Evolutionary conservation across 2,888 invertebrate genomes (phyloP).

Genomic region (Protonemura montana): DNA sequence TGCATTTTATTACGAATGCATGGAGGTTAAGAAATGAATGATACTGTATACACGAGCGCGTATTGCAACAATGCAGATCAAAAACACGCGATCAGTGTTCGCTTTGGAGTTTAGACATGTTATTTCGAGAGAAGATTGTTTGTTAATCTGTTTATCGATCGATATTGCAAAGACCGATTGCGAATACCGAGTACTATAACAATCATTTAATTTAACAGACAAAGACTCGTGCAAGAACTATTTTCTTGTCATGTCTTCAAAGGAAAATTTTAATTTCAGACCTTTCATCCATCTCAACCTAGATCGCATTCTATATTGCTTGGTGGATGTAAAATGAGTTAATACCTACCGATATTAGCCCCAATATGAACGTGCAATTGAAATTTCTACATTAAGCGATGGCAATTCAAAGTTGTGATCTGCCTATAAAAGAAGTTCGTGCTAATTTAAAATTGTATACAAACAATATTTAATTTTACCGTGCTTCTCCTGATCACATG

Average conservation of each 20-base stretch:
- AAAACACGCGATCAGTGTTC: neutral
- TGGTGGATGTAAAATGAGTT: neutral
- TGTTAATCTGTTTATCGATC: constrained; percentile 7
- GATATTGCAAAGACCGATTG: neutral
- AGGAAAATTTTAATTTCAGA: neutral
- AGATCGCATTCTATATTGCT: neutral
- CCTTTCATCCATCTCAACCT: neutral
- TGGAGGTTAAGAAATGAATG: neutral
- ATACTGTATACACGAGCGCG: neutral
- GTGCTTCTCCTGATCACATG: too few species aligned
- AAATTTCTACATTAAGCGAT: neutral
- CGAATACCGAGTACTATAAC: neutral
- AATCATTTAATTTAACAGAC: constrained; percentile 7
- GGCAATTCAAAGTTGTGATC: neutral
- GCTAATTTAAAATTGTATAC: neutral
- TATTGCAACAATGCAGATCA: neutral
- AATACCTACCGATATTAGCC: neutral
- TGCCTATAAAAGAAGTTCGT: neutral
- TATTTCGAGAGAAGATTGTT: neutral
- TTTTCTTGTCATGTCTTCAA: constrained; percentile 7
- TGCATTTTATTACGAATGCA: neutral
- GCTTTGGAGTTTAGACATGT: neutral
- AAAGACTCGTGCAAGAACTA: neutral
- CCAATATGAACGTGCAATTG: neutral
- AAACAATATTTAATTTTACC: too few species aligned